Base-by-base conservation (phyloP, 2,888 invertebrate species). In the Calliopum simillimum region DNA sequence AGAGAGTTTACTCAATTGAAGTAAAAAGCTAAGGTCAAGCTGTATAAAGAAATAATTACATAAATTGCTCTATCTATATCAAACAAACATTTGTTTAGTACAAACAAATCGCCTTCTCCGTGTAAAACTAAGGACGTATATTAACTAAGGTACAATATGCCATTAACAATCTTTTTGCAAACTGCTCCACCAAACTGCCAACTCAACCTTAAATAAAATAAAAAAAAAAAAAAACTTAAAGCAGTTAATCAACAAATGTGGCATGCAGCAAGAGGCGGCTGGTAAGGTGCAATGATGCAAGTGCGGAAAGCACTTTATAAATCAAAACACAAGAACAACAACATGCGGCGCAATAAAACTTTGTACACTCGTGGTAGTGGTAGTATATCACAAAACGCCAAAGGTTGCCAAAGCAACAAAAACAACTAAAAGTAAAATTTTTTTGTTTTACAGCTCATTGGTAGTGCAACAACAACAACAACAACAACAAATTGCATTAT, bases 171-270 rank as follows among this genome's bases (percentile, higher is more conserved):
- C 33, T 8, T 33, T n/a, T 33, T 33, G 5, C 33, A 33, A 33
- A 33, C 8, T 33, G 33, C 33, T 33, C 33, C 33, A 33, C 8
- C 33, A 33, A 33, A 33, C 33, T 33, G 8, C 33, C 33, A 33
- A 33, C 33, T 33, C 33, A 33, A 33, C 33, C 33, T 8, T 33
- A 5, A 33, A 33, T 8, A 33, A 33, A 33, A 33, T 8, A 3
- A 5, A 8, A 33, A 47, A 56, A 44, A 3, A 5, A 8, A 33
- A 47, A 56, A 44, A 59, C 67, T 49, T 70, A 74, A 70, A 73
- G 74, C 75, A 75, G 77, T 77, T 76, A 77, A 77, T 77, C 77
- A 76, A 73, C 69, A 71, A 76, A 73, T 75, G 75, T 75, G 75
- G 75, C 77, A 75, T 74, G 72, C 73, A 75, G 75, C 75, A 75